Conservation (phyloP, 2,113 vertebrate genomes). For the Hippopotamus amphibius region DNA sequence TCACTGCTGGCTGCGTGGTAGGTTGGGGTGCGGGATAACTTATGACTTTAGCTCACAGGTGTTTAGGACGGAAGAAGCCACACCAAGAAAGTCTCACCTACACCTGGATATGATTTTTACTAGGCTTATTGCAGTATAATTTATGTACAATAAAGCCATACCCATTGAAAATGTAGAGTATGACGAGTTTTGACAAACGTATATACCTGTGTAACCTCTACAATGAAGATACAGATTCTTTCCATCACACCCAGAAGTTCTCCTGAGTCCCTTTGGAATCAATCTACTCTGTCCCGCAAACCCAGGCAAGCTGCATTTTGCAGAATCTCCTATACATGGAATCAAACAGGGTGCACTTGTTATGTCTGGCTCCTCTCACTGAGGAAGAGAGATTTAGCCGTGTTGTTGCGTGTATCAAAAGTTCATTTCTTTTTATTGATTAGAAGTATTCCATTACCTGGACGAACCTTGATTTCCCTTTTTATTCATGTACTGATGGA, state of each 20-base stretch:
- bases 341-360: neutral
- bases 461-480: neutral
- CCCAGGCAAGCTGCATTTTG: neutral
- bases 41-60: neutral
- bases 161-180: slow-evolving; percentile 3
- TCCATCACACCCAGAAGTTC: neutral
- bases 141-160: neutral
- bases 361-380: neutral
- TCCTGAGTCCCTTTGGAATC: neutral
- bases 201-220: neutral
- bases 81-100: neutral
- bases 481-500: neutral
- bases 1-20: neutral
- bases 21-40: neutral
- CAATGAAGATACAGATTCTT: neutral
- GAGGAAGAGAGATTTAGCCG: neutral
- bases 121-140: neutral
- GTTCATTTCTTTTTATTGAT: neutral
- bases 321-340: neutral
- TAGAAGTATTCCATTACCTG: neutral
- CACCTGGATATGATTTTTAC: neutral
- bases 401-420: neutral
- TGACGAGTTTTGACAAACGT: neutral
- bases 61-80: neutral
- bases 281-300: neutral